A percentile compares a stretch with the other conserved stretches of the same genome.
These are phyloP conservation scores for Cactoblastis cactorum DNA, from an alignment of 2,888 invertebrate species.

Conservation along the genomic window DNA sequence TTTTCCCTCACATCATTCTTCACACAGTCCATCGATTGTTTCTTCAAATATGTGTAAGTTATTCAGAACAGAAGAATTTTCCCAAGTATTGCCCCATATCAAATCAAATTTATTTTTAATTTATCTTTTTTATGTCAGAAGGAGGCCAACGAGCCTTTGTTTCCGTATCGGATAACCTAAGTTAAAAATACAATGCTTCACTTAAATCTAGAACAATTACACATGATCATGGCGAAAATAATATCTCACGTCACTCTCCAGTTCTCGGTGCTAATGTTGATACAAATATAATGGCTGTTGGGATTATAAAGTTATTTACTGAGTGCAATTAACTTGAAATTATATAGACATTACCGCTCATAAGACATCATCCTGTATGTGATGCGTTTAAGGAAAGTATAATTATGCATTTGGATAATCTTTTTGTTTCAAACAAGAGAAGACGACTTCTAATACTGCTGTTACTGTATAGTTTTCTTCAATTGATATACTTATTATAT, in stretches of 20 bases:
- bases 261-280: conserved; percentile 29
- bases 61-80: too few relatives aligned
- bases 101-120: too few relatives aligned
- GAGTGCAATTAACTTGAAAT: conserved; percentile 51
- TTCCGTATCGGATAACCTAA: not conserved
- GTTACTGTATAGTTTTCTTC: too few relatives aligned
- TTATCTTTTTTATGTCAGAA: too few relatives aligned
- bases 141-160: too few relatives aligned
- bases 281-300: conserved; percentile 41
- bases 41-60: too few relatives aligned
- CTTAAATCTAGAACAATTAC: conserved; percentile 4
- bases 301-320: conserved; percentile 52
- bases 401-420: not conserved
- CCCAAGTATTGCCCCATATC: too few relatives aligned
- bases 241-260: conserved; percentile 21
- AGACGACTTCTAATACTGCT: too few relatives aligned
- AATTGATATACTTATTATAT: too few relatives aligned
- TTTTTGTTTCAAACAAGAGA: not conserved
- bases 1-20: too few relatives aligned
- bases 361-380: conserved; percentile 7
- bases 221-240: conserved; percentile 14
- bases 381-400: conserved; percentile 1
- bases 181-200: not conserved
- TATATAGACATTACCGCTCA: conserved; percentile 49
- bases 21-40: too few relatives aligned